Evolutionary conservation across 2,113 vertebrate species (phyloP).

Genomic region (Sakesphorus luctuosus): DNA sequence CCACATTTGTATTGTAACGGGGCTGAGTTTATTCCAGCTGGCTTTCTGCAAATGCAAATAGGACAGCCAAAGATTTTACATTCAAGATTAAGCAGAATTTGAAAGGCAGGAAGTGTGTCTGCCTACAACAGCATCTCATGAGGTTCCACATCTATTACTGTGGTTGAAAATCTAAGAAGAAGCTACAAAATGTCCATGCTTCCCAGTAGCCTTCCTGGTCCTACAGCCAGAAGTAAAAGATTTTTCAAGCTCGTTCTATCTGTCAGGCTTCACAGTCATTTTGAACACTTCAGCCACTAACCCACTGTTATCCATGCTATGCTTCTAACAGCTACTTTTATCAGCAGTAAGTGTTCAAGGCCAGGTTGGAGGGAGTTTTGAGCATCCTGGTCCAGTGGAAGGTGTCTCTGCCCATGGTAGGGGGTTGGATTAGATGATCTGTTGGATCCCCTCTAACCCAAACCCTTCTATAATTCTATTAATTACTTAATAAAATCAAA

Average conservation of each 20-base stretch:
- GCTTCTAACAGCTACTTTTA: background rate
- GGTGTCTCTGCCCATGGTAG: background rate
- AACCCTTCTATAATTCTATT: background rate
- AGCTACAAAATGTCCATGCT: background rate
- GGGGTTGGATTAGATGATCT: background rate
- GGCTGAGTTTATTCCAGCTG: slow-evolving; percentile 33
- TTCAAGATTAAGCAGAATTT: slow-evolving; percentile 24
- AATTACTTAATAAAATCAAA: background rate
- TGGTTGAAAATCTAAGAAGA: background rate
- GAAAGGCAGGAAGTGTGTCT: background rate
- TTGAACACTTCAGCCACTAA: background rate
- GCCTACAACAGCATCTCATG: slow-evolving; percentile 1
- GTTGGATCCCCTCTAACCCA: background rate
- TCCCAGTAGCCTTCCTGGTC: background rate
- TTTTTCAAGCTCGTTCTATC: background rate
- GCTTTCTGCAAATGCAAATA: slow-evolving; percentile 10
- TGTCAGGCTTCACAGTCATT: background rate
- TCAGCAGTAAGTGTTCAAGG: background rate
- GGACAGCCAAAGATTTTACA: slow-evolving; percentile 2
- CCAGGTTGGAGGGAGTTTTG: background rate
- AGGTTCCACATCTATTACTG: background rate
- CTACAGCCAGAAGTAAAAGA: background rate
- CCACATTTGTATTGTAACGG: background rate
- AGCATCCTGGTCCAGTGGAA: no score
- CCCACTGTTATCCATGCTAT: fast-evolving